These are phyloP conservation scores for Clinocottus analis DNA, from an alignment of 2,113 vertebrate genomes.

Conservation along the genomic window DNA sequence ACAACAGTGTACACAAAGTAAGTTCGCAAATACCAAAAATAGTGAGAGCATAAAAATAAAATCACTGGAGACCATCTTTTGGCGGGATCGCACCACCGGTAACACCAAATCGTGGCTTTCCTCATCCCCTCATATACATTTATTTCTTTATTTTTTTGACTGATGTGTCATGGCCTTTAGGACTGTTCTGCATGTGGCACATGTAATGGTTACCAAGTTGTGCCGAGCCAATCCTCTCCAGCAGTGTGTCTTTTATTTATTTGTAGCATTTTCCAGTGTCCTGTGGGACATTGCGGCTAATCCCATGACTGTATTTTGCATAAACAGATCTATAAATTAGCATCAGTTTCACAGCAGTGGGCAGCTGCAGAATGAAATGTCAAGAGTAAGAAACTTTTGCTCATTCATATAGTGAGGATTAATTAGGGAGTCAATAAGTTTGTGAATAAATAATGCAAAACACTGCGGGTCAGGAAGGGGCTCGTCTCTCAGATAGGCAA, in stretches of 20 bases:
- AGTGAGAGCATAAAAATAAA: background rate
- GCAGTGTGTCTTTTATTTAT: background rate
- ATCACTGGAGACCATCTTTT: background rate
- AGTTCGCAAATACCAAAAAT: background rate
- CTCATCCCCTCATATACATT: background rate
- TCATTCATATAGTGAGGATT: conserved; percentile 26
- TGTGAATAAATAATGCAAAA: conserved; percentile 35
- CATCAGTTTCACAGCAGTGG: conserved; percentile 3
- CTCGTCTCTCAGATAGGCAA: conserved; percentile 7
- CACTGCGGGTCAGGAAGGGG: background rate
- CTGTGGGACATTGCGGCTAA: background rate
- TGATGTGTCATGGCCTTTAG: background rate
- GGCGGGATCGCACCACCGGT: background rate
- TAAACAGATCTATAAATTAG: conserved; percentile 21
- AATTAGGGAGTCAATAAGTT: conserved; percentile 36
- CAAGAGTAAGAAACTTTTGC: conserved; percentile 14
- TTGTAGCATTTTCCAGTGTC: background rate
- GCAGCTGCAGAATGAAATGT: conserved; percentile 50
- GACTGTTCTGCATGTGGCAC: background rate
- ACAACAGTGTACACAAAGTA: background rate
- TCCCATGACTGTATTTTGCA: conserved; percentile 22
- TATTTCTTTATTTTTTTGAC: background rate
- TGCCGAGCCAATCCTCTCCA: background rate
- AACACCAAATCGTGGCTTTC: background rate
- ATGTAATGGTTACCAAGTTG: background rate